Conservation (phyloP, 92 coral and sea anemone genomes). For the Desmophyllum pertusum region DNA sequence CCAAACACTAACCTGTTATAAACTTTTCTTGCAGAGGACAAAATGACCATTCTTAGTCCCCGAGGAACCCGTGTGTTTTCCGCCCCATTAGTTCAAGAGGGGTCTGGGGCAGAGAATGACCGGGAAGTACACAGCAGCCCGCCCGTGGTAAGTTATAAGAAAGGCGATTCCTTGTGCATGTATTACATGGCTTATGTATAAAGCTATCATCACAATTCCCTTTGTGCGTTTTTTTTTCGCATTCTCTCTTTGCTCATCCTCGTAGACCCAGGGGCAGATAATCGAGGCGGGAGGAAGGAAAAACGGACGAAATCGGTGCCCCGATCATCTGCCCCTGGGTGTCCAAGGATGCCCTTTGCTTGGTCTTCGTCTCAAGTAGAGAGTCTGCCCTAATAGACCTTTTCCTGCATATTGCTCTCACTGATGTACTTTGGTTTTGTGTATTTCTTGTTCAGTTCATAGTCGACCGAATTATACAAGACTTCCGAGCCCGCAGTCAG, state of each 20-base stretch:
- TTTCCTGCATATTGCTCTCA: too few relatives aligned
- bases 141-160: slow-evolving; percentile 42
- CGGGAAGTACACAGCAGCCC: slow-evolving; percentile 70
- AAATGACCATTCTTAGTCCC: slow-evolving; percentile 10
- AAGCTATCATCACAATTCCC: not conserved
- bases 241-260: too few relatives aligned
- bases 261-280: too few relatives aligned
- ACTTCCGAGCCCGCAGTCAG: slow-evolving; percentile 98
- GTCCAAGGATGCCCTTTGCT: too few relatives aligned
- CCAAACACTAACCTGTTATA: not conserved
- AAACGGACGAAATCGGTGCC: too few relatives aligned
- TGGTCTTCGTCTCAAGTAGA: too few relatives aligned
- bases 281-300: too few relatives aligned
- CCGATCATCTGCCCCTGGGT: too few relatives aligned
- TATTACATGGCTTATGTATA: not conserved
- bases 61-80: slow-evolving; percentile 56
- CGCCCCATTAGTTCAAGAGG: slow-evolving; percentile 52
- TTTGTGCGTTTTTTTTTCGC: not conserved
- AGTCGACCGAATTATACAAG: slow-evolving; percentile 85
- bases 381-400: too few relatives aligned
- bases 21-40: not conserved
- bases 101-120: slow-evolving; percentile 17
- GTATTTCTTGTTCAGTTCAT: slow-evolving; percentile 49
- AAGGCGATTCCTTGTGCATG: not conserved
- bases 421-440: too few relatives aligned